phyloP scores from a whole-genome alignment of 2,113 vertebrate genomes.

The Garra rufa region DNA sequence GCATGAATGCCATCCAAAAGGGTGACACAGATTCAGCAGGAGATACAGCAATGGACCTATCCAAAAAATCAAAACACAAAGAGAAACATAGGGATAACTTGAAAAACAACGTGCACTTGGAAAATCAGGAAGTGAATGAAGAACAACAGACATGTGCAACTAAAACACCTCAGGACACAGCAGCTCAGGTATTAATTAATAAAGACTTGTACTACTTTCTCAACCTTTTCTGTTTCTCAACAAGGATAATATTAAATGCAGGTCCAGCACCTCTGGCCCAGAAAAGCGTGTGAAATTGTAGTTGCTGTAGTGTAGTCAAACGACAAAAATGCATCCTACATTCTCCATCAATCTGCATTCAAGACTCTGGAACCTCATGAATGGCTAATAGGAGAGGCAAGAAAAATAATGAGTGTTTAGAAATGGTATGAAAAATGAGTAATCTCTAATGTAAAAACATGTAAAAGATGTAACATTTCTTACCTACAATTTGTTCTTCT shows the following conservation, averaged over 20 bases:
- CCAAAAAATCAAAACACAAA: not conserved
- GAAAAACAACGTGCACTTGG: no score
- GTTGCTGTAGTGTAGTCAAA: not conserved
- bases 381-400: not conserved
- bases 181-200: no score
- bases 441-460: not conserved
- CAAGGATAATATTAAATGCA: no score
- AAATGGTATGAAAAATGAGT: not conserved
- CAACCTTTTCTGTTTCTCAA: no score
- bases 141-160: no score
- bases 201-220: no score
- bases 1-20: not conserved
- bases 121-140: no score
- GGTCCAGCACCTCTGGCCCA: not conserved
- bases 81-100: no score
- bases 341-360: not conserved
- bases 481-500: not conserved
- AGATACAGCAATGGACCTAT: not conserved
- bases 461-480: not conserved
- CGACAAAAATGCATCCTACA: not conserved
- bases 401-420: not conserved
- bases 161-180: no score
- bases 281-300: not conserved
- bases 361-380: not conserved
- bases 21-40: not conserved